Evolutionary conservation across 2,797 vertebrate species (phyloP).

Genomic region (Argyrosomus regius): DNA sequence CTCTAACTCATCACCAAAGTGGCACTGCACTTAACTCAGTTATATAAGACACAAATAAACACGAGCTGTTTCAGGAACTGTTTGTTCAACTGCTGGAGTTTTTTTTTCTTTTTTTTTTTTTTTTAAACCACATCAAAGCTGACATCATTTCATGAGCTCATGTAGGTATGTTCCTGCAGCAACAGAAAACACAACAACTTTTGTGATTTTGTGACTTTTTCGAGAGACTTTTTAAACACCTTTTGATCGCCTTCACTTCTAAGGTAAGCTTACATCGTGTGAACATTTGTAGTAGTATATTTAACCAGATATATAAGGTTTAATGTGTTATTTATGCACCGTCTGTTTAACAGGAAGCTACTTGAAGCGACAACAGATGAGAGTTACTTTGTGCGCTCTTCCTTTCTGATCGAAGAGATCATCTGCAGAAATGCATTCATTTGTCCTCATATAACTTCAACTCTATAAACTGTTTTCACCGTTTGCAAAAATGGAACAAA

Average conservation of each 20-base stretch:
- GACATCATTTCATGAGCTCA: conserved; percentile 60
- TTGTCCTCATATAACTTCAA: conserved; percentile 20
- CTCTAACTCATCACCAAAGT: not conserved
- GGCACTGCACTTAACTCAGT: conserved; percentile 13
- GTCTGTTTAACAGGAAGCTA: conserved; percentile 83
- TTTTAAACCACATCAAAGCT: conserved; percentile 77
- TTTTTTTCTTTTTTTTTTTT: not conserved
- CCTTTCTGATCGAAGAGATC: conserved; percentile 47
- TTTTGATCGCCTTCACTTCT: not conserved
- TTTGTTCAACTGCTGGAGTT: conserved; percentile 40
- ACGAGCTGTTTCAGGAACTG: conserved; percentile 39
- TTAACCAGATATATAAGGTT: not conserved
- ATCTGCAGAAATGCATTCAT: conserved; percentile 37
- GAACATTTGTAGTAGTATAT: not conserved
- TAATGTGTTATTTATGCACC: conserved; percentile 33
- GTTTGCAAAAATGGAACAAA: conserved; percentile 79
- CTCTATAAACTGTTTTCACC: conserved; percentile 24
- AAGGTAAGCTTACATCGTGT: not conserved
- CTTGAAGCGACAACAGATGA: conserved; percentile 62
- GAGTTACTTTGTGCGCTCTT: conserved; percentile 56
- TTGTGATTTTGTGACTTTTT: not conserved
- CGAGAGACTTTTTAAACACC: not conserved
- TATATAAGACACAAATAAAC: conserved; percentile 32
- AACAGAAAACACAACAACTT: conserved; percentile 47
- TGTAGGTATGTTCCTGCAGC: conserved; percentile 49